A percentile compares a stretch with the other conserved stretches of the same genome.
Conservation (phyloP, 2,888 invertebrate genomes). For the Standfussiana lucernea region DNA sequence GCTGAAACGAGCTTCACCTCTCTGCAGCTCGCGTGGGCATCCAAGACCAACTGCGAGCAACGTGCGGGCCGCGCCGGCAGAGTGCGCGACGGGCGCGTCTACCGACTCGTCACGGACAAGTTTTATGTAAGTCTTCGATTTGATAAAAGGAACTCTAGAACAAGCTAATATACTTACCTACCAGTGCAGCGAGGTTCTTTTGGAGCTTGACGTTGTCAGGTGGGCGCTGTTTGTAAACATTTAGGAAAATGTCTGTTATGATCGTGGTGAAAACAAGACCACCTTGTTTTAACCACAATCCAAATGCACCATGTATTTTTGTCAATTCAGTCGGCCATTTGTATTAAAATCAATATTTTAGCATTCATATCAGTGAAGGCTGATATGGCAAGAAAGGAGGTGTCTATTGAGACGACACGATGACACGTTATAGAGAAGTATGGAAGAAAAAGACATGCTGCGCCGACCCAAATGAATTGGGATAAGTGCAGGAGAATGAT, state of each 20-base stretch:
- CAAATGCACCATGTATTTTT: not conserved
- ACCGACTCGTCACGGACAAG: slow-evolving; percentile 93
- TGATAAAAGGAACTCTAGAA: not conserved
- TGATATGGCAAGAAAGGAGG: too few species aligned
- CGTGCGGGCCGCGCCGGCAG: slow-evolving; percentile 97
- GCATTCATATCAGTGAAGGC: too few species aligned
- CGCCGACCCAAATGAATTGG: too few species aligned
- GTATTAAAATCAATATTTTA: not conserved
- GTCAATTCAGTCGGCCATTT: not conserved
- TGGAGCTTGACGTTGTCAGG: not conserved
- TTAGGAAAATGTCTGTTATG: not conserved
- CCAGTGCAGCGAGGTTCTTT: not conserved
- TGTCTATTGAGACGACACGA: too few species aligned
- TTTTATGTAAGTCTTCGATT: slow-evolving; percentile 91
- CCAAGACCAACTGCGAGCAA: slow-evolving; percentile 97
- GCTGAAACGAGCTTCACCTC: slow-evolving; percentile 94
- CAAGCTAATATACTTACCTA: not conserved
- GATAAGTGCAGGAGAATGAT: too few species aligned
- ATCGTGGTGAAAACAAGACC: not conserved
- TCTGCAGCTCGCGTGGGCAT: slow-evolving; percentile 96
- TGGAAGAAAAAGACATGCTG: too few species aligned
- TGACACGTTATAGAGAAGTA: too few species aligned
- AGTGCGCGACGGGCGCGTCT: slow-evolving; percentile 96
- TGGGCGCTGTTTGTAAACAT: not conserved
- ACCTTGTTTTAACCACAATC: not conserved